A percentile compares a stretch with the other conserved stretches of the same genome.
phyloP scores from a whole-genome alignment of 2,797 vertebrate genomes.

The Phoeniculus purpureus region DNA sequence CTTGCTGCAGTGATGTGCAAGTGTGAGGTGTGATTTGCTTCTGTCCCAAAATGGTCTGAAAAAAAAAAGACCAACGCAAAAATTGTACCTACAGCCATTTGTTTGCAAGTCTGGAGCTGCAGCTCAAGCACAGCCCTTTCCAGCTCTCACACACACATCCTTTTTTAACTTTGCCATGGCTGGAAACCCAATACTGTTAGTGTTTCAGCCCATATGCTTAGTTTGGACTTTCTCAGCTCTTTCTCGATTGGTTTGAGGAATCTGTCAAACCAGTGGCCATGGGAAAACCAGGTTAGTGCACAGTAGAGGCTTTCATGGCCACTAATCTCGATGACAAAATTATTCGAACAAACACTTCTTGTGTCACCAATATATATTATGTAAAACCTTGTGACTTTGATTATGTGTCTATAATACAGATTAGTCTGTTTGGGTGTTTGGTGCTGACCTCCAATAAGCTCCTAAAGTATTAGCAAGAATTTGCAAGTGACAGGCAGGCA shows the following conservation, averaged over 20 bases:
- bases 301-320: slow-evolving; percentile 65
- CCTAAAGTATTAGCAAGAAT: slow-evolving; percentile 73
- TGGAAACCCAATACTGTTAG: not conserved
- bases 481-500: slow-evolving; percentile 63
- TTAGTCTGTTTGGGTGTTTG: slow-evolving; percentile 74
- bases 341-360: slow-evolving; percentile 59
- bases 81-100: not conserved
- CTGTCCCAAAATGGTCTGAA: not conserved
- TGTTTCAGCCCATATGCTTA: not conserved
- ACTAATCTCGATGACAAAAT: slow-evolving; percentile 65
- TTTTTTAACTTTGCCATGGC: not conserved
- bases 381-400: slow-evolving; percentile 74
- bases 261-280: not conserved
- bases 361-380: slow-evolving; percentile 69
- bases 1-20: not conserved
- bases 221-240: not conserved
- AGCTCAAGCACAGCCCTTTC: not conserved
- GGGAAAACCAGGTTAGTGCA: slow-evolving; percentile 58
- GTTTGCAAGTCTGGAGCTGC: not conserved
- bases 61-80: not conserved
- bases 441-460: slow-evolving; percentile 73
- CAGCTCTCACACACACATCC: not conserved
- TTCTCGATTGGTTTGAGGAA: slow-evolving; percentile 7
- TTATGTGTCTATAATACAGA: slow-evolving; percentile 75
- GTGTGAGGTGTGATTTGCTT: not conserved